Evolutionary conservation across 2,888 invertebrate genomes (phyloP), one percentile per base, ranked within the genome.

Genomic region (Chesias legatella): DNA sequence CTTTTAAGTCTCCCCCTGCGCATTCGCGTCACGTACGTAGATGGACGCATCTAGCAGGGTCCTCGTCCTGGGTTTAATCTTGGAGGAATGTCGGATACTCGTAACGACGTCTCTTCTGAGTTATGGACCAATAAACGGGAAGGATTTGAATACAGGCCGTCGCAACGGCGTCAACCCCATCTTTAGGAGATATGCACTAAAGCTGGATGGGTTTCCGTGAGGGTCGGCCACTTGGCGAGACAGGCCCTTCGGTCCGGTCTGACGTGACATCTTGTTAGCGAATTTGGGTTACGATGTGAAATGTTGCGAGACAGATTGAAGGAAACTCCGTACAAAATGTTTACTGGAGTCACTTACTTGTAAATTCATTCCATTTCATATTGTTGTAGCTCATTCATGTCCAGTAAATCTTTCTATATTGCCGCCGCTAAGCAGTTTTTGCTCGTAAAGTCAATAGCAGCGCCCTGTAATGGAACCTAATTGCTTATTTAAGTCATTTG

Each of bases 111-210:
- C 63, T 60, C 65, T 67, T 64, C 70, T 72, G 73, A 81, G 70
- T 83, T 79, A 85, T 83, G 69, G 69, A 63, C 71, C 73, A 77
- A 83, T 84, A 84, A 84, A 79, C 69, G 67, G 58, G 66, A 50
- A 53, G 69, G 68, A 76, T 79, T 77, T 79, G 74, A 80, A 80
- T 83, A 70, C 54, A 53, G 56, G 56, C 65, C 70, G 73, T 56
- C 76, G 61, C 53, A 67, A 67, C 68, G 73, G 66, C 73, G 67
- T 44, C 70, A 54, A 62, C 62, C 63, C 65, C 56, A 63, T 63
- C 56, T 54, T 63, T 53, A 57, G 51, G 49, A 58, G 53, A 58
- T 62, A 60, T 47, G 48, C 48, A 55, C 44, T 56, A 57, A 56
- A 54, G 51, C 55, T 56, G 51, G 56, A 58, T 56, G 41, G 48